Conservation (phyloP, 2,113 vertebrate species). For the Acanthisitta chloris region DNA sequence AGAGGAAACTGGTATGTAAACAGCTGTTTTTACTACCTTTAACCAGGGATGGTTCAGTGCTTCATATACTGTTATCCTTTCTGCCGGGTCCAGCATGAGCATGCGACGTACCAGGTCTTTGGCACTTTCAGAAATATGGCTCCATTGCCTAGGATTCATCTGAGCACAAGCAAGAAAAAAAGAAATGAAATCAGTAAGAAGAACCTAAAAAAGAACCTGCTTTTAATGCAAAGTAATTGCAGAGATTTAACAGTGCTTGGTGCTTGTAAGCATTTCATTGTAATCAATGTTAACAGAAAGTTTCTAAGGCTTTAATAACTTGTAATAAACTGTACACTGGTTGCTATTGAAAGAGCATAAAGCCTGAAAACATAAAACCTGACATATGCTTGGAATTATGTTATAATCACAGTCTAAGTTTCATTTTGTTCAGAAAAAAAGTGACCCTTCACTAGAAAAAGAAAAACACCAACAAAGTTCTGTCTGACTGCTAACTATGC, state of each 20-base stretch:
- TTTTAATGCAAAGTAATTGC: not conserved
- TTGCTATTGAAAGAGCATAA: not conserved
- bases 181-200: not conserved
- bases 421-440: not conserved
- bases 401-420: not conserved
- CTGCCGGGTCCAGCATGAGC: conserved; percentile 98
- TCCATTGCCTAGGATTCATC: conserved; percentile 99
- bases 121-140: conserved; percentile 98
- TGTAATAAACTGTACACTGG: not conserved
- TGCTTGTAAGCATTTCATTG: not conserved
- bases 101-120: conserved; percentile 98
- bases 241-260: not conserved
- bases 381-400: not conserved
- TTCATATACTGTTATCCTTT: conserved; percentile 99
- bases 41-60: conserved; percentile 99
- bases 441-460: not conserved
- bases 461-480: not conserved
- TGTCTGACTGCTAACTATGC: not conserved
- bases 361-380: not conserved
- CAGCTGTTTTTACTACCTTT: conserved; percentile 78
- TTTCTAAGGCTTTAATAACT: not conserved
- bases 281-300: not conserved
- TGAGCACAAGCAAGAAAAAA: conserved; percentile 52
- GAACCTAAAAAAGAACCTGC: not conserved
- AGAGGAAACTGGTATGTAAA: not conserved